Base-by-base conservation (phyloP, 2,888 invertebrate genomes). In the Allygus modestus region DNA sequence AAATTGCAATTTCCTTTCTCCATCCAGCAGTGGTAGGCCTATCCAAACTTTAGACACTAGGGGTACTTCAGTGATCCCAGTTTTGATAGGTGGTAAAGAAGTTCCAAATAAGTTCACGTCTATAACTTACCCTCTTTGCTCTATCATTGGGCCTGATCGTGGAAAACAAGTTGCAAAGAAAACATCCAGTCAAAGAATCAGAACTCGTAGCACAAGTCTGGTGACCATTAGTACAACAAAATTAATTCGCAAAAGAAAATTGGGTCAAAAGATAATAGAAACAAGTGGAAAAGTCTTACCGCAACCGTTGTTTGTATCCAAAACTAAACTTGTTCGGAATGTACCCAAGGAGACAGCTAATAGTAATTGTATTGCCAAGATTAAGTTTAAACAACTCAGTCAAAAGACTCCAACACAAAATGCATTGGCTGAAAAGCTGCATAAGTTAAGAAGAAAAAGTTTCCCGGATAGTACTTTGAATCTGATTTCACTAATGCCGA, bases 321-420 rank as follows among this genome's bases (percentile, higher is more conserved):
- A 79, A 37, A 79, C 54, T 58, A 79, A 79, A 33, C 58, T 79
- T 2, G 79, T 79, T 9, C 54, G 79, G 0, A 58, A 51, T 79
- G 43, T 73, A 5, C 0, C 73, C 28, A 46, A 46, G 9, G 26
- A 46, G 37, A 26, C 0, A 46, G 0, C 26, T 12, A 77, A 77
- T 7, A 77, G 26, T 20, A 77, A 43, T 23, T 12, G 26, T 51
- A 1, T 77, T 2, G n/a, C 43, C 17, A 46, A 77, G 28, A n/a
- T 20, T 77, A 73, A 73, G 41, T 4, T 73, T 1, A 73, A 73
- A 41, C 73, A 43, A 2, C n/a, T 41, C 0, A n/a, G 17, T 20
- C 73, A 41, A 73, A 73, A 43, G 20, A 43, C 43, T 23, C n/a
- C 12, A 15, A 1, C 17, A 41, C 73, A 54, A 23, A 1, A 5